Evolutionary conservation across 2,888 invertebrate species (phyloP).

Genomic region (Pyrochroa serraticornis): DNA sequence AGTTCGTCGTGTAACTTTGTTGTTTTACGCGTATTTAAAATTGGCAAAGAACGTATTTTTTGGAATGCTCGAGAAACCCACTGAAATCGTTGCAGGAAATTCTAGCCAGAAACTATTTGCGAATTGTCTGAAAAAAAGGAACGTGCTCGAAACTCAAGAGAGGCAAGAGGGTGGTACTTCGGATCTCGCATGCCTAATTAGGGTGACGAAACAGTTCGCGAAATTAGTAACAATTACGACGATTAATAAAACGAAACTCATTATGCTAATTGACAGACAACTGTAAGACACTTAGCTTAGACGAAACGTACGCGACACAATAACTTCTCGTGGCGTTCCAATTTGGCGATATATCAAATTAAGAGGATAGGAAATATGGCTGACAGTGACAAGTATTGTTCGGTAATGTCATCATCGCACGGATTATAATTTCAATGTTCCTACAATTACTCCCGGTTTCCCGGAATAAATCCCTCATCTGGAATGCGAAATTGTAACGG

Average conservation of each 20-base stretch:
- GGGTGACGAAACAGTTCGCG: not conserved
- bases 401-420: constrained; percentile 47
- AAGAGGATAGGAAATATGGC: constrained; percentile 45
- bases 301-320: constrained; percentile 11
- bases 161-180: not conserved
- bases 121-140: not conserved
- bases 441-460: constrained; percentile 42
- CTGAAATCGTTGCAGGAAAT: no score
- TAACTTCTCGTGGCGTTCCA: constrained; percentile 34
- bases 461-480: constrained; percentile 38
- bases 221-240: constrained; percentile 24
- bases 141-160: not conserved
- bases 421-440: constrained; percentile 50
- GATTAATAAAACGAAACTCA: constrained; percentile 36
- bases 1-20: no score
- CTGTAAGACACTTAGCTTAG: constrained; percentile 9
- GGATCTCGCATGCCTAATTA: not conserved
- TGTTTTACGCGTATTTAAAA: no score
- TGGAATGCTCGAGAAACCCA: no score
- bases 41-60: no score
- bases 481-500: constrained; percentile 28
- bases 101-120: no score
- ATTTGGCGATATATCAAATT: constrained; percentile 50
- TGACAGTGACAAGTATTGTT: constrained; percentile 53
- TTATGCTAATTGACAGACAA: constrained; percentile 29